Evolutionary conservation across 2,888 invertebrate genomes (phyloP).

Genomic region (Phalera bucephala): DNA sequence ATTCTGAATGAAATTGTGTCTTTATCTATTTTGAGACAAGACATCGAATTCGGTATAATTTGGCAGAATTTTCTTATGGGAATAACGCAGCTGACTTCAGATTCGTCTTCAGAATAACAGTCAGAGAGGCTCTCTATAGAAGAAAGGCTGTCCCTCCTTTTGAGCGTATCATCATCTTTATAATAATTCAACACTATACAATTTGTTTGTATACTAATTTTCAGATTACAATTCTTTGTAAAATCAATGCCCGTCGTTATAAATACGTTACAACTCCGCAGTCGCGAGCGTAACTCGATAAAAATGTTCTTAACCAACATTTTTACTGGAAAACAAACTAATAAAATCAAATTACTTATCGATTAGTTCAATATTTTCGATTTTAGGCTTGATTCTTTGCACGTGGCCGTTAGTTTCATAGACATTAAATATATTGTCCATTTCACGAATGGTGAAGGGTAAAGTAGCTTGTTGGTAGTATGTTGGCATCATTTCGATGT

Average conservation of each 20-base stretch:
- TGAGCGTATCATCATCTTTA: conserved; percentile 42
- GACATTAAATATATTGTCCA: conserved; percentile 87
- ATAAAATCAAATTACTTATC: conserved; percentile 30
- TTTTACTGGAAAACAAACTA: conserved; percentile 35
- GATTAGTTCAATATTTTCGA: conserved; percentile 47
- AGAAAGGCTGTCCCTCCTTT: conserved; percentile 66
- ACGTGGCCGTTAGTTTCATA: conserved; percentile 84
- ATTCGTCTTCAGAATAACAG: conserved; percentile 68
- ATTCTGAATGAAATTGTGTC: conserved; percentile 75
- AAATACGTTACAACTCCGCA: conserved; percentile 84
- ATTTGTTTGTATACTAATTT: conserved; percentile 72
- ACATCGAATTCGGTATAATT: conserved; percentile 78
- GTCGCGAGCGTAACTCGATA: conserved; percentile 83
- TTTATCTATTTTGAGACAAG: conserved; percentile 72
- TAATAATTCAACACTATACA: conserved; percentile 72
- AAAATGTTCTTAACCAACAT: conserved; percentile 79
- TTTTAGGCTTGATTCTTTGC: conserved; percentile 61
- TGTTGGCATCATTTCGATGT: conserved; percentile 90
- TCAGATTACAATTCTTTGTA: conserved; percentile 67
- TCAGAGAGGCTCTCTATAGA: conserved; percentile 77
- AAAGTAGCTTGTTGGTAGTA: conserved; percentile 93
- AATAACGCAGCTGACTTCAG: conserved; percentile 55
- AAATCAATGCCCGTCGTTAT: conserved; percentile 74
- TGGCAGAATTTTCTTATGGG: conserved; percentile 67
- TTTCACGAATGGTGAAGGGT: conserved; percentile 90